These are phyloP conservation scores for Monochamus alternatus DNA, from an alignment of 2,888 invertebrate species.

Conservation along the genomic window DNA sequence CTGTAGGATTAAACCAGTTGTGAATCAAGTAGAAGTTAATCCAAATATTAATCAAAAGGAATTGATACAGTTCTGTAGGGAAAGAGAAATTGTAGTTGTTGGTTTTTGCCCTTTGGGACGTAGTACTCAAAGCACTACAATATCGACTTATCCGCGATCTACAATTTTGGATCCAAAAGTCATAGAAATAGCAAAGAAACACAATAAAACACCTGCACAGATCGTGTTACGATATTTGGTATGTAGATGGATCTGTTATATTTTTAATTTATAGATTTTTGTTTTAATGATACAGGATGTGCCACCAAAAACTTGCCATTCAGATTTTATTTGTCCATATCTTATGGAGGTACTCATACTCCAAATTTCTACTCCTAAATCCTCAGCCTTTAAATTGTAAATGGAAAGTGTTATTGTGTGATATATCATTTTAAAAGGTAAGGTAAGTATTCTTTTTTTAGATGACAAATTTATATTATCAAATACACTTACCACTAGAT, in stretches of 20 bases:
- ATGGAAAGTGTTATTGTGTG: no score
- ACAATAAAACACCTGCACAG: constrained; percentile 79
- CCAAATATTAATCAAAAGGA: constrained; percentile 82
- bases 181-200: constrained; percentile 74
- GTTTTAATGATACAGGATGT: no score
- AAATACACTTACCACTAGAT: no score
- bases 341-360: no score
- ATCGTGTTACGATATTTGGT: constrained; percentile 79
- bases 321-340: no score
- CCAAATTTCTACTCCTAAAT: no score
- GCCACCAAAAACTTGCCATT: no score
- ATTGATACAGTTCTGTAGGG: constrained; percentile 79
- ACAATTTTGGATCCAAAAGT: constrained; percentile 74
- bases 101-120: constrained; percentile 85
- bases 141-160: constrained; percentile 72
- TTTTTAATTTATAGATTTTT: no score
- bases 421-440: no score
- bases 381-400: no score
- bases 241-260: constrained; percentile 38
- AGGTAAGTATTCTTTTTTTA: neutral
- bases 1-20: constrained; percentile 75
- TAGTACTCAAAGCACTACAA: constrained; percentile 69
- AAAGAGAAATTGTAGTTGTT: constrained; percentile 77
- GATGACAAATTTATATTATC: no score
- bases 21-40: constrained; percentile 77